A percentile compares a stretch with the other conserved stretches of the same genome.
These are phyloP conservation scores for Bufotes viridis DNA, from an alignment of 2,797 vertebrate genomes.

Conservation along the genomic window DNA sequence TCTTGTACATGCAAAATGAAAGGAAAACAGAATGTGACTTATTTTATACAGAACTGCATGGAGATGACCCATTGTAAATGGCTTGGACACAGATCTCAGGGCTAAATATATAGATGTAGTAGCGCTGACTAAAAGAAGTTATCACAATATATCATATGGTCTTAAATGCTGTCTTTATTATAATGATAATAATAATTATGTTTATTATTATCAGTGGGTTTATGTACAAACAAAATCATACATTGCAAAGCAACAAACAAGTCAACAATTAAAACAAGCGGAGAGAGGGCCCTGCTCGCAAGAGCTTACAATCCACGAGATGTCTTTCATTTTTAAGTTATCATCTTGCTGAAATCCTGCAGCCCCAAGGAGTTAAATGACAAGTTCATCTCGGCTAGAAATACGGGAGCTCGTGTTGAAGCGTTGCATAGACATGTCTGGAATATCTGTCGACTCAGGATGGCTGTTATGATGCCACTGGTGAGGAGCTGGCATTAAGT, in stretches of 20 bases:
- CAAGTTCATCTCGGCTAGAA: constrained; percentile 5
- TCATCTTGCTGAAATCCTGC: not conserved
- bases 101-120: not conserved
- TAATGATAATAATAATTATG: too few relatives aligned
- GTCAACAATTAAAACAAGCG: too few relatives aligned
- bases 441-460: not conserved
- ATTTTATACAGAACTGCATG: not conserved
- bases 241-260: too few relatives aligned
- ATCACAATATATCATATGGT: not conserved
- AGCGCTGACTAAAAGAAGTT: not conserved
- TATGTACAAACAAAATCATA: too few relatives aligned
- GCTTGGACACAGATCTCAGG: not conserved
- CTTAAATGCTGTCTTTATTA: not conserved
- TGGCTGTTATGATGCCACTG: not conserved
- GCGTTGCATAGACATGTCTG: not conserved
- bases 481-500: not conserved
- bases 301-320: too few relatives aligned
- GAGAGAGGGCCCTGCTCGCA: too few relatives aligned
- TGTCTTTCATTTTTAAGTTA: not conserved
- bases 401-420: too few relatives aligned
- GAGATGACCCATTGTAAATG: not conserved
- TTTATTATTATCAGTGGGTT: too few relatives aligned
- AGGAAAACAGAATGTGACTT: not conserved
- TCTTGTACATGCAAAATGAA: not conserved
- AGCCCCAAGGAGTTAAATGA: too few relatives aligned